Conservation (phyloP, 2,113 vertebrate species). For the Typhlomys cinereus region DNA sequence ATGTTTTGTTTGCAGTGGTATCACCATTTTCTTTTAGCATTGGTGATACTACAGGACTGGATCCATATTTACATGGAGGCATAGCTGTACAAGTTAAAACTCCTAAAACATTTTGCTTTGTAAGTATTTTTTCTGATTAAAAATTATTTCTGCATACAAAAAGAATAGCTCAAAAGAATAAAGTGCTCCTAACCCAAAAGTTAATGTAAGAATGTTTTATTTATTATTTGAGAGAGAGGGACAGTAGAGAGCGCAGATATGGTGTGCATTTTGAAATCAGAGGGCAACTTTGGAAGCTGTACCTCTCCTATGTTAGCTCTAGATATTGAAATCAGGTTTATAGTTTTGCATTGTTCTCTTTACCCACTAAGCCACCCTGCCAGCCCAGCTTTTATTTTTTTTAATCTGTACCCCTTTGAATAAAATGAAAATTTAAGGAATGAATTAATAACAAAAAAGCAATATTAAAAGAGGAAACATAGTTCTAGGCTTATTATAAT, state of each 20-base stretch:
- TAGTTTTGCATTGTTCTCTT: too few species aligned
- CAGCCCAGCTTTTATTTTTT: too few species aligned
- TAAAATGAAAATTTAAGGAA: conserved; percentile 7
- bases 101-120: conserved; percentile 92
- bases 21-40: conserved; percentile 96
- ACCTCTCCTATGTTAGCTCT: too few species aligned
- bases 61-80: conserved; percentile 94
- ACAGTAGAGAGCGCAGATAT: too few species aligned
- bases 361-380: too few species aligned
- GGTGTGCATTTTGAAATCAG: too few species aligned
- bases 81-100: conserved; percentile 94
- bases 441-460: neutral
- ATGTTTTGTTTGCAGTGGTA: conserved; percentile 86
- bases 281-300: too few species aligned
- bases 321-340: too few species aligned
- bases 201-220: neutral
- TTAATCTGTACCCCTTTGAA: neutral
- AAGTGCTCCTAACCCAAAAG: neutral
- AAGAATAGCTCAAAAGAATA: neutral
- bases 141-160: neutral
- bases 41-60: conserved; percentile 91
- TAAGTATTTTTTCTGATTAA: conserved; percentile 84
- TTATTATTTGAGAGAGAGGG: too few species aligned
- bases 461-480: neutral
- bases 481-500: neutral